A percentile compares a stretch with the other conserved stretches of the same genome.
Conservation (phyloP, 37 sponge, comb jelly and placozoan genomes). For the Oscarella lobularis region DNA sequence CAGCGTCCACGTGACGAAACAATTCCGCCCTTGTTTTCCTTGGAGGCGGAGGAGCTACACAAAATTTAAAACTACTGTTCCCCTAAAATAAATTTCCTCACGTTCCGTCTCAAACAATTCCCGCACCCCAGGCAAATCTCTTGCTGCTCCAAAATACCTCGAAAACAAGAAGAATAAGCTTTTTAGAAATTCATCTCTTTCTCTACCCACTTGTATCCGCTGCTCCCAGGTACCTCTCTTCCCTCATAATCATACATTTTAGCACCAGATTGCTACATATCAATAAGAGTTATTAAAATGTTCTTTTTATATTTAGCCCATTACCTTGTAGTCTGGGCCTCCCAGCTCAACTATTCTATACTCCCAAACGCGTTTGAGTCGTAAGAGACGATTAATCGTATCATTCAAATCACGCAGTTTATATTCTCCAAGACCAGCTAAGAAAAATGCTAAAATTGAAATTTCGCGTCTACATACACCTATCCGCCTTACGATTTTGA, state of each 20-base stretch:
- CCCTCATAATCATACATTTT: slow-evolving; percentile 94
- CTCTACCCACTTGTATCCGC: slow-evolving; percentile 70
- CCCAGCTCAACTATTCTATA: slow-evolving; percentile 80
- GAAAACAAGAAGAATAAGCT: neutral
- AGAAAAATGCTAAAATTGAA: neutral
- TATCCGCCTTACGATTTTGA: slow-evolving; percentile 68
- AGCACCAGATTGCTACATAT: slow-evolving; percentile 59
- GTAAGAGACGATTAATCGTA: slow-evolving; percentile 87
- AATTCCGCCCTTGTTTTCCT: slow-evolving; percentile 76
- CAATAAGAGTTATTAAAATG: too few species aligned
- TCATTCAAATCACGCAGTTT: slow-evolving; percentile 91
- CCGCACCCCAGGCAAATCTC: slow-evolving; percentile 91
- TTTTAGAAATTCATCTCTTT: neutral
- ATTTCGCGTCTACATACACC: neutral
- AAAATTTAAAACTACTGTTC: neutral
- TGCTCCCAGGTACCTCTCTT: slow-evolving; percentile 84
- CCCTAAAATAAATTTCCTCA: slow-evolving; percentile 11
- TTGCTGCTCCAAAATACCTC: slow-evolving; percentile 94
- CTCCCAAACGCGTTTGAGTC: slow-evolving; percentile 98
- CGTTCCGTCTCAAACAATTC: slow-evolving; percentile 85
- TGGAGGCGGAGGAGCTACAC: slow-evolving; percentile 23
- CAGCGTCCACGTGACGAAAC: slow-evolving; percentile 73
- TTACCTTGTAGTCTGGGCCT: slow-evolving; percentile 76
- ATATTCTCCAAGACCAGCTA: slow-evolving; percentile 92
- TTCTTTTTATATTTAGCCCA: too few species aligned